Evolutionary conservation across 37 sponge, comb jelly and placozoan genomes (phyloP), one percentile per base, ranked within the genome.

Genomic region (Eunapius fragilis): DNA sequence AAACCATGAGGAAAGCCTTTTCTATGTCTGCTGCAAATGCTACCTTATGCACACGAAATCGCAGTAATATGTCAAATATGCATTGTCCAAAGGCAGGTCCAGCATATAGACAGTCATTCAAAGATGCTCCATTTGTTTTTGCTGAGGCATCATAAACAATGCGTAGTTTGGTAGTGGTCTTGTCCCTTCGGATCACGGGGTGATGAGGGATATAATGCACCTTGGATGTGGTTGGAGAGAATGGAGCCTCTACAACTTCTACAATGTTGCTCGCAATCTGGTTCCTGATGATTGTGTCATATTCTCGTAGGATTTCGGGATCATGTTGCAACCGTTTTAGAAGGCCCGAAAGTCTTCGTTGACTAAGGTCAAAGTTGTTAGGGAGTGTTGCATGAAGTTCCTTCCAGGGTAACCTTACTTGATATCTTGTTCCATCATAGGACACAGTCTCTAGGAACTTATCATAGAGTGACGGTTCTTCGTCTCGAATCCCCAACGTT

Each of bases 171-270:
- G 87, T 71, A 41, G 87, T 86, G 19, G 49, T 37, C 72, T 79
- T 86, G 80, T 79, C 80, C 26, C 22, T 30, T 23, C 80, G 71
- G 28, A 86, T 41, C 28, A 79, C 87, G 0, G 33, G 80, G 38
- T 86, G 80, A 37, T 86, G 87, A 45, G 87, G 87, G 10, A 86
- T 48, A 48, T 86, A 86, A 73, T 86, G 87, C 19, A 85, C 70
- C 31, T n/a, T 22, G 41, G 68, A 37, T 17, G 73, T 36, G 7
- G 47, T 45, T 19, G 70, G n/a, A 19, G 31, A 47, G 10, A 13
- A 32, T 31, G 25, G 25, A 31, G 68, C 35, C 58, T 58, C 58
- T 14, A 72, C 87, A 22, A 50, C 30, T 72, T 79, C 87, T 14
- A 78, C 48, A 50, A 86, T 79, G 26, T 58, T 80, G 72, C 37